Percentiles rank a stretch among this genome's conserved stretches.
Conservation (phyloP, 92 coral and sea anemone species). For the Montipora capitata region DNA sequence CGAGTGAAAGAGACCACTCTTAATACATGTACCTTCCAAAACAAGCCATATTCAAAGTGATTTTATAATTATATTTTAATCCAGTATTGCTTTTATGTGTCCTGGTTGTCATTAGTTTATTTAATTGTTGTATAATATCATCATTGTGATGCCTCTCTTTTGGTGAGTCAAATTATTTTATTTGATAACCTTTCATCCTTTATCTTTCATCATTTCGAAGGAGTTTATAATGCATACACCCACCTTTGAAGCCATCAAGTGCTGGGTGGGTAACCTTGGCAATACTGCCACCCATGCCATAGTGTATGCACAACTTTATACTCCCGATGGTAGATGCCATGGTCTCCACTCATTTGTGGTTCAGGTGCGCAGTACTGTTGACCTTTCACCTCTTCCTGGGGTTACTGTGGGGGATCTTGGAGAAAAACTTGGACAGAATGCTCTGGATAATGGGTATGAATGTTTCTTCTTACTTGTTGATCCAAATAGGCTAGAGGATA, state of each 20-base stretch:
- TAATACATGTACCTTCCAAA: no score
- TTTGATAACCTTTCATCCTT: neutral
- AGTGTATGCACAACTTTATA: constrained; percentile 97
- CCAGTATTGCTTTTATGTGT: no score
- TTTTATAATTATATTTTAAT: no score
- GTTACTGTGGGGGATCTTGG: constrained; percentile 98
- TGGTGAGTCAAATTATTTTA: no score
- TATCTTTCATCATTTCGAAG: constrained; percentile 27
- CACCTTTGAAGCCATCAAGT: constrained; percentile 91
- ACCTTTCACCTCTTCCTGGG: constrained; percentile 93
- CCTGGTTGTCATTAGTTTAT: neutral
- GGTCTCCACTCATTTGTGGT: constrained; percentile 95
- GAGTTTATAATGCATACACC: constrained; percentile 95
- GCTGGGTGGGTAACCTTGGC: constrained; percentile 99
- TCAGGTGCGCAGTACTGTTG: constrained; percentile 87
- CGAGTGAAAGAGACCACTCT: no score
- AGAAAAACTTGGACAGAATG: constrained; percentile 95
- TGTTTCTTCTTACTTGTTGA: neutral
- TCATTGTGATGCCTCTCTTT: no score
- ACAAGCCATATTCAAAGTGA: no score
- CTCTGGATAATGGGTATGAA: constrained; percentile 95
- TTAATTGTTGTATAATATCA: no score
- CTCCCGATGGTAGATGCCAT: constrained; percentile 93
- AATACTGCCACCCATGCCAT: constrained; percentile 96
- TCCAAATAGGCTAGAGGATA: no score